phyloP scores from a whole-genome alignment of 2,888 invertebrate genomes.

The Chironomus riparius region DNA sequence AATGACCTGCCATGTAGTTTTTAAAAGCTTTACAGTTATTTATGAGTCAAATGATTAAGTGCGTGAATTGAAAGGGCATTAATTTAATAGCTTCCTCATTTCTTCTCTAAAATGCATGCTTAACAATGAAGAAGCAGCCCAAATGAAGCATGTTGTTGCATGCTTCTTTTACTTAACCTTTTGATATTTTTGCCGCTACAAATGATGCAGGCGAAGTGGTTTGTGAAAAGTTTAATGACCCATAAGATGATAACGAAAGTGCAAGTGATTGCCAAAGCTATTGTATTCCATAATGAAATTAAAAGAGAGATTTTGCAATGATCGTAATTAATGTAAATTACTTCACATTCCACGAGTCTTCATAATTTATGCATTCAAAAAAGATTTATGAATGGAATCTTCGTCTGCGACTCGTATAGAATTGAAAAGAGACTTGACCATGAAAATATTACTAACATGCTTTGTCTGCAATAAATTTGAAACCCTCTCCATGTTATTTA shows the following conservation, averaged over 20 bases:
- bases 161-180: not conserved
- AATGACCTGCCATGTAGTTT: too few species aligned
- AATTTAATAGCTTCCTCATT: not conserved
- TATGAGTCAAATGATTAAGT: not conserved
- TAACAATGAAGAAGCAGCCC: not conserved
- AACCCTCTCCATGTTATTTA: not conserved
- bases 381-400: too few species aligned
- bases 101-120: not conserved
- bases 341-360: too few species aligned
- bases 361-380: too few species aligned
- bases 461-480: not conserved
- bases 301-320: not conserved
- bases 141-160: not conserved
- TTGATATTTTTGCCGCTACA: not conserved
- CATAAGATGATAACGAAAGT: not conserved
- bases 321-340: not conserved
- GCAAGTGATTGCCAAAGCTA: not conserved
- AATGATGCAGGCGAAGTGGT: not conserved
- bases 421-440: not conserved
- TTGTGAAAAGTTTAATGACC: not conserved
- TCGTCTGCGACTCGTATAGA: too few species aligned
- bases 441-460: not conserved
- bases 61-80: not conserved
- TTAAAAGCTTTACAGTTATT: too few species aligned
- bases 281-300: not conserved